Conservation (phyloP, 2,888 invertebrate genomes). For the Drosophila testacea region DNA sequence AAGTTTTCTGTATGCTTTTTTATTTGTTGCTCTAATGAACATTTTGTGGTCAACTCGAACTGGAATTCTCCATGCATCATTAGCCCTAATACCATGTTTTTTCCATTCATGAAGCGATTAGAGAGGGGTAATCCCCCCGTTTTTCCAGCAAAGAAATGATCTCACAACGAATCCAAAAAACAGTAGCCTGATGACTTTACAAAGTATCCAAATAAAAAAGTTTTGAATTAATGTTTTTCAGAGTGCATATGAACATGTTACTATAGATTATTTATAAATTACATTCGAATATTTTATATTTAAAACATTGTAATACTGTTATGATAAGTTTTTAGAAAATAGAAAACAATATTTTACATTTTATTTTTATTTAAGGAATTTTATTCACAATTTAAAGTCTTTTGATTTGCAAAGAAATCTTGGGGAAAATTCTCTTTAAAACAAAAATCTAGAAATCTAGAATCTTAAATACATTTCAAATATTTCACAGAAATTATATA, state of each 20-base stretch:
- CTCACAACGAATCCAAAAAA: conserved; percentile 18
- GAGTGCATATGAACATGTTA: neutral
- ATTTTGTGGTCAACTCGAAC: conserved; percentile 63
- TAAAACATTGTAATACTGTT: too few relatives aligned
- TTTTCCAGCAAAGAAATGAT: conserved; percentile 5
- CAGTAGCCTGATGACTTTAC: conserved; percentile 38
- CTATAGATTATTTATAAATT: too few relatives aligned
- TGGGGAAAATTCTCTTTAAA: too few relatives aligned
- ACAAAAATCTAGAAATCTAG: too few relatives aligned
- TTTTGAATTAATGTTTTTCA: conserved; percentile 1
- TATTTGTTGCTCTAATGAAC: conserved; percentile 61
- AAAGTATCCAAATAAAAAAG: conserved; percentile 11
- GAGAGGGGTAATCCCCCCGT: neutral
- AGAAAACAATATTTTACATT: too few relatives aligned
- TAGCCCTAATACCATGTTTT: conserved; percentile 47
- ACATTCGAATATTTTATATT: too few relatives aligned
- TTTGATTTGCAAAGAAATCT: too few relatives aligned
- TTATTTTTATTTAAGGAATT: too few relatives aligned
- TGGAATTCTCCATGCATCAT: conserved; percentile 65
- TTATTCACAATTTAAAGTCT: too few relatives aligned
- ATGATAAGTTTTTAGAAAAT: too few relatives aligned
- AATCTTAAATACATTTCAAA: too few relatives aligned
- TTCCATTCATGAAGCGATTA: conserved; percentile 64
- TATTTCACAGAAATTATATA: too few relatives aligned
- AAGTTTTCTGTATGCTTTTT: conserved; percentile 14